phyloP scores from a whole-genome alignment of 2,797 vertebrate genomes.

The Fratercula arctica region DNA sequence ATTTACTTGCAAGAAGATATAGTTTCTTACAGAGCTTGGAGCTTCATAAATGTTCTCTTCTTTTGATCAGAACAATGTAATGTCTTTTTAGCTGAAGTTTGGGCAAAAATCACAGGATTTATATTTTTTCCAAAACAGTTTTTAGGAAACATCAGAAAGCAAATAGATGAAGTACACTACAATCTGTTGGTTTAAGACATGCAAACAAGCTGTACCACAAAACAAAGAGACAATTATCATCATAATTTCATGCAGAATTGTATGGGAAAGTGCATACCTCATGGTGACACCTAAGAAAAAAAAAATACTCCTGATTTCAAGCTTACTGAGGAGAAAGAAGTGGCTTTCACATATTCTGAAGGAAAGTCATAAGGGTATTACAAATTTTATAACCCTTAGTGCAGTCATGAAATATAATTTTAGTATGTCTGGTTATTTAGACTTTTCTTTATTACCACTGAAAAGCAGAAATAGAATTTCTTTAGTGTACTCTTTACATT shows the following conservation, averaged over 20 bases:
- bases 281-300: not conserved
- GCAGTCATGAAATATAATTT: not conserved
- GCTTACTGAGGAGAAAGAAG: not conserved
- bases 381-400: not conserved
- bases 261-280: not conserved
- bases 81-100: not conserved
- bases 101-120: not conserved
- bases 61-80: not conserved
- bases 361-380: not conserved
- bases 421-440: not conserved
- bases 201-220: not conserved
- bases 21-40: not conserved
- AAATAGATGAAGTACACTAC: not conserved
- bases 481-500: not conserved
- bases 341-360: not conserved
- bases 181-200: not conserved
- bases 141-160: not conserved
- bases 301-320: not conserved
- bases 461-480: not conserved
- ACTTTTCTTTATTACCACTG: not conserved
- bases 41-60: not conserved
- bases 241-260: not conserved
- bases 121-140: not conserved
- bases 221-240: not conserved
- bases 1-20: not conserved